phyloP scores from a whole-genome alignment of 2,113 vertebrate species.

The Chaenocephalus aceratus region DNA sequence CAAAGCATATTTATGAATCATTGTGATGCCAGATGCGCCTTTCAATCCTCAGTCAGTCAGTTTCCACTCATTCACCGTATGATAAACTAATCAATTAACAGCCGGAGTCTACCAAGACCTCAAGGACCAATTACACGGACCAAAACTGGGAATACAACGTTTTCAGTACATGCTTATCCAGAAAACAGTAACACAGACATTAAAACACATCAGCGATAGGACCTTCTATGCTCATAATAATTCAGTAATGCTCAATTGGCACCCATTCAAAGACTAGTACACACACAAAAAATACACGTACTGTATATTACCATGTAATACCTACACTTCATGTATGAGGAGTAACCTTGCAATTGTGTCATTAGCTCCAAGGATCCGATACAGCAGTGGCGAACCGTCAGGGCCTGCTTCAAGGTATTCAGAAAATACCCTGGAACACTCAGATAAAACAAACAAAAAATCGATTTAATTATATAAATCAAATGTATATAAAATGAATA shows the following conservation, averaged over 20 bases:
- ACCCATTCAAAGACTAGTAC: background rate
- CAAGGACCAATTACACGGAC: background rate
- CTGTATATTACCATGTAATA: background rate
- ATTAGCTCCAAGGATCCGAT: conserved; percentile 35
- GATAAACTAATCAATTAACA: background rate
- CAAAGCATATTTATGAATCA: background rate
- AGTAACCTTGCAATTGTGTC: conserved; percentile 3
- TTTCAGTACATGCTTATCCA: background rate
- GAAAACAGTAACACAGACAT: background rate
- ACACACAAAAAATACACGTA: background rate
- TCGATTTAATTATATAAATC: too few species aligned
- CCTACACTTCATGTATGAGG: background rate
- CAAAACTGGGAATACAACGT: background rate
- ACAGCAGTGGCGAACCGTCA: background rate
- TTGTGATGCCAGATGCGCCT: background rate
- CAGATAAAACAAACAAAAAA: too few species aligned
- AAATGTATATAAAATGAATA: too few species aligned
- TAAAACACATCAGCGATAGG: background rate
- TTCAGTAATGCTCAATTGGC: background rate
- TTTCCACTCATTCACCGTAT: background rate
- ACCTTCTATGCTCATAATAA: background rate
- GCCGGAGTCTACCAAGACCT: background rate
- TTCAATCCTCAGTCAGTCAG: background rate
- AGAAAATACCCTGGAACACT: too few species aligned
- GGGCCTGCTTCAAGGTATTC: too few species aligned